Base-by-base conservation (phyloP, 2,888 invertebrate genomes). In the Germaria angustata region DNA sequence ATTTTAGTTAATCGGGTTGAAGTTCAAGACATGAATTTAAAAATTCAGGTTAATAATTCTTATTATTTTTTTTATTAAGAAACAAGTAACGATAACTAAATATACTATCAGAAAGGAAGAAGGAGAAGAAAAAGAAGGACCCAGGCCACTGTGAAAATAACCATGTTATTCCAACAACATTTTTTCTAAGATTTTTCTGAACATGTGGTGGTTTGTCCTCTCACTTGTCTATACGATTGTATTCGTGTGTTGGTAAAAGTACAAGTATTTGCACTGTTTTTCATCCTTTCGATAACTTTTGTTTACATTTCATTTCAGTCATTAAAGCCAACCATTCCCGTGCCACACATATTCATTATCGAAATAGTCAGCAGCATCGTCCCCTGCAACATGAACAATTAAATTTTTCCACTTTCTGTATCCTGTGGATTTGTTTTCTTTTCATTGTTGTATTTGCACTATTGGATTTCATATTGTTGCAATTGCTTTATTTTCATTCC, bases 271-370 rank as follows among this genome's bases (percentile, higher is more conserved):
- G 17, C 59, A 51, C 49, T 41, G 28, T 28, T 28, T 3, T 41
- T 77, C 51, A 34, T 46, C 28, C 20, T 20, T 15, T 24, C 69
- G 63, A 71, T 39, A 32, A 71, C 36, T 68, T 59, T 59, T 66
- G 72, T 71, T 80, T 73, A 73, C 59, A 73, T 53, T 66, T 73
- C 72, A 73, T 80, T 80, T 66, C 28, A 68, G 36, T 46, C 79
- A 80, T 61, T 73, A 72, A 72, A 59, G 24, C 11, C 72, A 49
- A 72, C 4, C 79, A 51, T 28, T 11, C 71, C 65, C 71, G 55
- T 65, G 51, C 72, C 72, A 66, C 72, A 55, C 71, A 72, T 77
- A 17, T 49, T 15, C 36, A 24, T 17, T 15, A 11, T 13, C 32
- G 17, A 15, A 24, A 36, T 46, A 15, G n/a, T 4, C 41, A 51